Base-by-base conservation (phyloP, 2,888 invertebrate genomes). In the Phengaris arion region DNA sequence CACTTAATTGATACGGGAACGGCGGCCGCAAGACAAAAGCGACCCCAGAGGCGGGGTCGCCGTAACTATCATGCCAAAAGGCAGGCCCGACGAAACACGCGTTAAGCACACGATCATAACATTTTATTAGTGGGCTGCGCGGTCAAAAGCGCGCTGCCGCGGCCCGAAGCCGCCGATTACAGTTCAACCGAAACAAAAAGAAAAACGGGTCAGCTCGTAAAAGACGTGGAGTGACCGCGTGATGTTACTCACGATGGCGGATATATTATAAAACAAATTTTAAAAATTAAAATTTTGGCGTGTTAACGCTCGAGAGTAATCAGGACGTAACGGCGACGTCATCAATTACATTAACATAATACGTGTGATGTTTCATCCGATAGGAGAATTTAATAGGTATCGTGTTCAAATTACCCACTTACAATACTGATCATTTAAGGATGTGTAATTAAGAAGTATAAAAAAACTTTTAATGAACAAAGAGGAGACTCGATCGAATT, bases 91-190 rank as follows among this genome's bases (percentile, higher is more conserved):
- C 93, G 89, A 87, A 90, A 90, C 91, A 89, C 89, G 92, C 92
- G 93, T 92, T 92, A 93, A 93, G 92, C 93, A 93, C 89, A 93
- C 93, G 90, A 91, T 91, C 91, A 92, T 93, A 93, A 93, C 91
- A 91, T 93, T 93, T 93, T 93, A 93, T 93, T 93, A 92, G 93
- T 91, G 90, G 88, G 85, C 86, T 88, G 89, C 48, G 93, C 59
- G 64, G 35, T 91, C 92, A 91, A 93, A 92, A 91, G 91, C 92
- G 92, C 90, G 91, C 92, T 89, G 90, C 91, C 92, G 91, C 91
- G 88, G 89, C 87, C 87, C 90, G 87, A 88, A 91, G 87, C 79
- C 80, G 80, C 80, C 81, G 80, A 89, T 90, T 89, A 89, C 89
- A 92, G 91, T 92, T 91, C 93, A 92, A 89, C 87, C 83, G 89